Evolutionary conservation across 2,888 invertebrate genomes (phyloP).

Genomic region (Lepidochrysops patricia): DNA sequence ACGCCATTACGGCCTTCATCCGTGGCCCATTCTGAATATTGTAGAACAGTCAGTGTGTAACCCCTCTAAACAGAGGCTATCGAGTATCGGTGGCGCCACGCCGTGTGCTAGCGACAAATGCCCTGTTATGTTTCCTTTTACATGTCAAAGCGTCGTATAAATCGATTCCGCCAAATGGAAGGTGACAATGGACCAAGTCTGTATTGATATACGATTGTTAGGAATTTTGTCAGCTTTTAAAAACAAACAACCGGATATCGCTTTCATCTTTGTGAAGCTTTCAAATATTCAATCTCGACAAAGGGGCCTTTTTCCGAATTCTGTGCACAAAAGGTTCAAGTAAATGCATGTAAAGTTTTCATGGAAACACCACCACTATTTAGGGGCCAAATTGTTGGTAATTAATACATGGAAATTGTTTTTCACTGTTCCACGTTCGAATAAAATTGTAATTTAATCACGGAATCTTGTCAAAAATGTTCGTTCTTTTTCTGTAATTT

Average conservation of each 20-base stretch:
- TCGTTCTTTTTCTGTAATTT: neutral
- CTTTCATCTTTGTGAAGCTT: conserved; percentile 3
- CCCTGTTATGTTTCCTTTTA: conserved; percentile 56
- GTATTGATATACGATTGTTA: conserved; percentile 42
- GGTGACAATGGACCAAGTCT: conserved; percentile 43
- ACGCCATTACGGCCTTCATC: no score
- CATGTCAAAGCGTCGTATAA: conserved; percentile 56
- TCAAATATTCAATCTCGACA: conserved; percentile 4
- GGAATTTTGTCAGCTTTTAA: conserved; percentile 12
- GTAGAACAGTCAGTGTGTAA: conserved; percentile 27
- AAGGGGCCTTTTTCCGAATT: neutral
- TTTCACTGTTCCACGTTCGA: neutral
- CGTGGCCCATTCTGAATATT: neutral
- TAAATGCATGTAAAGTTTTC: neutral
- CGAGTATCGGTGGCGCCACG: conserved; percentile 3
- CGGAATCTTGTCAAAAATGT: neutral
- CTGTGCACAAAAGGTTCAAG: neutral
- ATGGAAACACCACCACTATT: neutral
- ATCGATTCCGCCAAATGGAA: conserved; percentile 53
- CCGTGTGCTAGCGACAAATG: conserved; percentile 46
- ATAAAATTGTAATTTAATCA: neutral
- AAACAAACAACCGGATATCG: conserved; percentile 13
- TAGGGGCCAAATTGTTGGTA: neutral
- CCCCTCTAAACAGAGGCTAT: conserved; percentile 9
- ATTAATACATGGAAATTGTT: neutral